These are phyloP conservation scores for Stenurella melanura DNA, from an alignment of 2,888 invertebrate species.

Conservation along the genomic window DNA sequence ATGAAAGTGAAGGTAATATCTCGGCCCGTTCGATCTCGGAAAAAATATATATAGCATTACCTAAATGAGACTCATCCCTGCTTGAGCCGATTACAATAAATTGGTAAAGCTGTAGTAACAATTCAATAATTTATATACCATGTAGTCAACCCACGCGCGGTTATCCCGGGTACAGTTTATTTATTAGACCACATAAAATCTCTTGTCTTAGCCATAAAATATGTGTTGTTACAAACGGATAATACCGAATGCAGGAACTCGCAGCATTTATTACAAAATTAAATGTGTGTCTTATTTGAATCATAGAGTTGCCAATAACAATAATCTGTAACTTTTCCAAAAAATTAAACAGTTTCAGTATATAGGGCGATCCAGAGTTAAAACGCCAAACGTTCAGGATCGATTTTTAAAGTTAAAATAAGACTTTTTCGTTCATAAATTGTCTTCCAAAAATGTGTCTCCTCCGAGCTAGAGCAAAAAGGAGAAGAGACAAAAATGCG, in stretches of 20 bases:
- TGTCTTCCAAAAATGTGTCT: too few relatives aligned
- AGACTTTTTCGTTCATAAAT: too few relatives aligned
- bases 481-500: too few relatives aligned
- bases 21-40: not conserved
- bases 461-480: too few relatives aligned
- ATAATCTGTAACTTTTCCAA: not conserved
- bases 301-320: not conserved
- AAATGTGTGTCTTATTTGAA: not conserved
- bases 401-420: too few relatives aligned
- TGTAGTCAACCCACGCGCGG: not conserved
- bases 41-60: not conserved
- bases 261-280: not conserved
- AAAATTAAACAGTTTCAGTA: not conserved
- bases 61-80: not conserved
- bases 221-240: not conserved
- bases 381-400: too few relatives aligned
- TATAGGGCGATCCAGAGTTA: too few relatives aligned
- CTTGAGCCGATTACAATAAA: not conserved
- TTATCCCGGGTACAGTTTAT: not conserved
- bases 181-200: not conserved
- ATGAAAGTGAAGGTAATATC: not conserved
- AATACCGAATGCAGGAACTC: not conserved
- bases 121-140: conserved; percentile 1
- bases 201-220: not conserved
- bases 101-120: not conserved